Evolutionary conservation across 2,113 vertebrate genomes (phyloP), one percentile per base, ranked within the genome.

Genomic region (Agelaius phoeniceus): DNA sequence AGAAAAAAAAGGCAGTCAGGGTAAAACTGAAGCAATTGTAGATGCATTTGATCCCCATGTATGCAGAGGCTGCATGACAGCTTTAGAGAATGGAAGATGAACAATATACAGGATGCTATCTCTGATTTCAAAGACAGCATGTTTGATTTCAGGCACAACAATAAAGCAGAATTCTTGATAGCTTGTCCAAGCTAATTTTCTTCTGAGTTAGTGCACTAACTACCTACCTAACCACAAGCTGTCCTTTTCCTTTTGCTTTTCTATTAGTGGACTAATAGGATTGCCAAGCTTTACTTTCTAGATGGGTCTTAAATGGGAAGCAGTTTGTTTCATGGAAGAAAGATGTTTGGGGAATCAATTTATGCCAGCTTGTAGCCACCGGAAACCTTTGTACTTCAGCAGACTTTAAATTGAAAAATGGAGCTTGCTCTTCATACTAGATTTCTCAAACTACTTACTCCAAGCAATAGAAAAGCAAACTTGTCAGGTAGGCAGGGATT

Each of bases 281-380:
- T 54, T 95, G 91, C 80, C 92, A 94, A 78, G 26, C 87, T 93
- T 84, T 93, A 57, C 66, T 80, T 89, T 90, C 48, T 76, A 80
- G 84, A 79, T 89, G 73, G 51, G 18, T 55, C 68, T 95, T 89
- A 92, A 92, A 95, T 90, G 91, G 85, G 69, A 89, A 93, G 76
- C 71, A 61, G 93, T 93, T 95, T 94, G 76, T 90, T 96, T 84
- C 46, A 41, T 41, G 48, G 51, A 59, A 31, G n/a, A 41, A 79
- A 92, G 89, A 77, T 89, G 80, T 33, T 78, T 57, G 69, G n/a
- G 65, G 66, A 84, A 94, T 66, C 54, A 66, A 54, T 77, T 91
- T 57, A 54, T n/a, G 21, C 84, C 52, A 85, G 33, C 19, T 21
- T 62, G 71, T 80, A 92, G 91, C 81, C 76, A 76, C 46, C 1